Percentiles rank a stretch among this genome's conserved stretches.
These are phyloP conservation scores for Drosophila meridionalis DNA, from an alignment of 2,888 invertebrate genomes.

Conservation along the genomic window DNA sequence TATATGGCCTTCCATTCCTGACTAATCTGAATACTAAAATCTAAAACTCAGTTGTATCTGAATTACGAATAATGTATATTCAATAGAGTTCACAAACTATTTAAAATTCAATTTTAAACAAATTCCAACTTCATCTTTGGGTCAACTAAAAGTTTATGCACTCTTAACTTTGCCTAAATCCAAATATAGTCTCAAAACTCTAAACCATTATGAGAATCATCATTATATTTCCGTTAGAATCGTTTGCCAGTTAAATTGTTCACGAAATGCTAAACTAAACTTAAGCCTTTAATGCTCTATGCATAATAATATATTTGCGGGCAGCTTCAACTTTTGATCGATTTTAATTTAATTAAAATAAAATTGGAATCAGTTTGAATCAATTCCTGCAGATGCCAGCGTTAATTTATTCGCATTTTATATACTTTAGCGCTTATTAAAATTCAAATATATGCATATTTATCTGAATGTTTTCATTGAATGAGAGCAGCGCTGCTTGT, in stretches of 20 bases:
- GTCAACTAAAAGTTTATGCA: not conserved
- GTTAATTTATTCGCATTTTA: not conserved
- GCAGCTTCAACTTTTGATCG: not conserved
- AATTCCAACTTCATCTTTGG: not conserved
- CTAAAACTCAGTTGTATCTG: too few relatives aligned
- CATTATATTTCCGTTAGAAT: not conserved
- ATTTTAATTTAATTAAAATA: slow-evolving; percentile 4
- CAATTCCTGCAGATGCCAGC: not conserved
- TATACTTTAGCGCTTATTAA: slow-evolving; percentile 5
- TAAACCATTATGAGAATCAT: not conserved
- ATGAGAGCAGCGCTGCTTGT: slow-evolving; percentile 21
- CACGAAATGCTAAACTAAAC: not conserved
- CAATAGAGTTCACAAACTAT: too few relatives aligned
- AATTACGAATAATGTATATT: too few relatives aligned
- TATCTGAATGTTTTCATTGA: slow-evolving; percentile 1
- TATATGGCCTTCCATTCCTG: too few relatives aligned
- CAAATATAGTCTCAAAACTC: not conserved
- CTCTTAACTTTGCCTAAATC: not conserved
- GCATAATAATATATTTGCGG: not conserved
- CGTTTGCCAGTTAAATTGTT: not conserved
- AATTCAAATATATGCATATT: slow-evolving; percentile 10
- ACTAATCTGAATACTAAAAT: too few relatives aligned
- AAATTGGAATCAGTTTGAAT: not conserved
- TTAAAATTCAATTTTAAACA: not conserved
- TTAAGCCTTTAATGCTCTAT: not conserved